phyloP scores from a whole-genome alignment of 2,113 vertebrate genomes.

The Tachysurus fulvidraco region DNA sequence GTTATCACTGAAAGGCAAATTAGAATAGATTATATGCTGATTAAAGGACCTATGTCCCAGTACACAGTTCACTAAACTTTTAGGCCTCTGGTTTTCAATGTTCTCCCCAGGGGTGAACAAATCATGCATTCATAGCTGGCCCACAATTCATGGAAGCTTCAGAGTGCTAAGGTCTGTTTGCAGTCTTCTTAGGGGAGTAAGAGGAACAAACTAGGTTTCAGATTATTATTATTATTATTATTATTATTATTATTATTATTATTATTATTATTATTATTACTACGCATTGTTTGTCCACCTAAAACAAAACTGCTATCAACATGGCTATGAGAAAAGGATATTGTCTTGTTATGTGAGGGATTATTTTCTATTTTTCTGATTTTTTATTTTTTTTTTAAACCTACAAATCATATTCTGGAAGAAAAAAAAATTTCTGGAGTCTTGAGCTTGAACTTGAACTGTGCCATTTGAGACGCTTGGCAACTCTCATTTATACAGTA shows the following conservation, averaged over 20 bases:
- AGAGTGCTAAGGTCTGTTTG: neutral
- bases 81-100: constrained; percentile 58
- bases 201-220: neutral
- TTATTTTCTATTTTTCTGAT: neutral
- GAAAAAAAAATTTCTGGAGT: too few relatives aligned
- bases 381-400: too few relatives aligned
- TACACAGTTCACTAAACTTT: constrained; percentile 56
- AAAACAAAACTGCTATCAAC: neutral
- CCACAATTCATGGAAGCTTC: neutral
- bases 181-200: too few relatives aligned
- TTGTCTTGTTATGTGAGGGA: neutral
- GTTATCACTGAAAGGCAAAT: constrained; percentile 71
- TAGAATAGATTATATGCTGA: constrained; percentile 68
- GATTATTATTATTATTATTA: neutral
- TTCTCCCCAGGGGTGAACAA: neutral
- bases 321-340: neutral
- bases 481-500: neutral
- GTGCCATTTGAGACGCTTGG: neutral
- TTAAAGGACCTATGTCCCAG: constrained; percentile 50
- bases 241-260: too few relatives aligned
- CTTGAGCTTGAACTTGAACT: neutral
- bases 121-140: neutral
- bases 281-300: neutral
- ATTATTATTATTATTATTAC: neutral
- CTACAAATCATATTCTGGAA: too few relatives aligned